Evolutionary conservation across 2,113 vertebrate genomes (phyloP).

Genomic region (Seriola quinqueradiata): DNA sequence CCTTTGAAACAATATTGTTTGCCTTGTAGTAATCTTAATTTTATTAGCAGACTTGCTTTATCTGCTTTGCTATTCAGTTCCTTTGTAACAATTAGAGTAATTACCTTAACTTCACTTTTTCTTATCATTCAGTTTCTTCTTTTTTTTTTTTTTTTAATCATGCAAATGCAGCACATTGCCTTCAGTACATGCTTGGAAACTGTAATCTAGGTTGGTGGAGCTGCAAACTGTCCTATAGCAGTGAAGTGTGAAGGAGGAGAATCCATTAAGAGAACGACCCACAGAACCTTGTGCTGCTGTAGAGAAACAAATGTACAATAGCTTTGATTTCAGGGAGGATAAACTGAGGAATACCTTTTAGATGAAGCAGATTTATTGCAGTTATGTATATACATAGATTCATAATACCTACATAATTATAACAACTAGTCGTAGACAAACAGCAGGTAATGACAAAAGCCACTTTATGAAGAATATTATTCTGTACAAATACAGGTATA

Average conservation of each 20-base stretch:
- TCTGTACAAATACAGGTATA: conserved; percentile 67
- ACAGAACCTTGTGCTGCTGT: conserved; percentile 52
- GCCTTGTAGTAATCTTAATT: conserved; percentile 35
- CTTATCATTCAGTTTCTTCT: conserved; percentile 8
- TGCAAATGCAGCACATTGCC: conserved; percentile 55
- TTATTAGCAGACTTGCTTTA: conserved; percentile 8
- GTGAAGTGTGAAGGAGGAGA: conserved; percentile 28
- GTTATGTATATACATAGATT: conserved; percentile 52
- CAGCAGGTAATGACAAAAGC: conserved; percentile 26
- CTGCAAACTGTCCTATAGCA: conserved; percentile 5
- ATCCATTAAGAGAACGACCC: conserved; percentile 7
- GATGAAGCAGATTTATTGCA: conserved; percentile 50
- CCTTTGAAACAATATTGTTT: conserved; percentile 43
- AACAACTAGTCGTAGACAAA: conserved; percentile 36
- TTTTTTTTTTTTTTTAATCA: conserved; percentile 40
- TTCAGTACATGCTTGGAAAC: conserved; percentile 44
- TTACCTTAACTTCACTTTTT: not conserved
- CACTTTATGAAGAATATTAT: conserved; percentile 63
- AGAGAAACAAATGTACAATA: conserved; percentile 49
- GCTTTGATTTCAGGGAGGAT: conserved; percentile 63
- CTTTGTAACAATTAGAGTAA: conserved; percentile 3
- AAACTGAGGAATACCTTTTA: conserved; percentile 49
- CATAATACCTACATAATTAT: conserved; percentile 33
- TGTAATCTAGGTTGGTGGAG: conserved; percentile 46
- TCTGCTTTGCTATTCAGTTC: not conserved